These are phyloP conservation scores for Chiloscyllium punctatum DNA, from an alignment of 2,797 vertebrate species.

Conservation along the genomic window DNA sequence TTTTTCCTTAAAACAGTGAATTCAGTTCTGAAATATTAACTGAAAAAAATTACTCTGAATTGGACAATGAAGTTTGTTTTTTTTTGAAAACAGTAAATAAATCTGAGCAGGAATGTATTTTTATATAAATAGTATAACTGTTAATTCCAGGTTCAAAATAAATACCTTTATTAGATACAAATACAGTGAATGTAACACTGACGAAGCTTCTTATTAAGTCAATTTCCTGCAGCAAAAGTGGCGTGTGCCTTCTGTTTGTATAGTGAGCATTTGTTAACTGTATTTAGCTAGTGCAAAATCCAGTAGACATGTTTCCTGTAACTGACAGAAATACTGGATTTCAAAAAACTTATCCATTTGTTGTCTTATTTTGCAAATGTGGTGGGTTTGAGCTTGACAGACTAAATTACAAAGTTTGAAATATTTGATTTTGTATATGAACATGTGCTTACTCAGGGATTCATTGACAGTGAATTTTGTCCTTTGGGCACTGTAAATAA, in stretches of 20 bases:
- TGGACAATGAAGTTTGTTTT: background rate
- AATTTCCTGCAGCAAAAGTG: background rate
- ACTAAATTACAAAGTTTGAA: too few species aligned
- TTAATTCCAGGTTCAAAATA: background rate
- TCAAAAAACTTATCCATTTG: background rate
- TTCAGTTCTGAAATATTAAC: background rate
- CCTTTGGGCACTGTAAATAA: background rate
- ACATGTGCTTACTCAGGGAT: background rate
- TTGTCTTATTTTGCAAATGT: background rate
- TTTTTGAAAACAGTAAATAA: background rate
- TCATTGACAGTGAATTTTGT: background rate
- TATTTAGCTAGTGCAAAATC: background rate
- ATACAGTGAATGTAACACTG: background rate
- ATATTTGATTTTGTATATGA: too few species aligned
- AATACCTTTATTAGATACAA: background rate
- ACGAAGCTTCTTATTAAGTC: background rate
- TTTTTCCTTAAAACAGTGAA: background rate
- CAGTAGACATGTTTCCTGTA: background rate
- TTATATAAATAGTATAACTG: background rate
- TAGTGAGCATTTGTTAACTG: background rate
- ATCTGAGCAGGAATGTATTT: background rate
- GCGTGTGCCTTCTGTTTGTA: background rate
- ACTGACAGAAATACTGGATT: background rate
- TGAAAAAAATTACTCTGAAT: background rate
- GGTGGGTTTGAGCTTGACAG: background rate